Conservation (phyloP, 2,888 invertebrate species). For the Drosophila mayaguana region DNA sequence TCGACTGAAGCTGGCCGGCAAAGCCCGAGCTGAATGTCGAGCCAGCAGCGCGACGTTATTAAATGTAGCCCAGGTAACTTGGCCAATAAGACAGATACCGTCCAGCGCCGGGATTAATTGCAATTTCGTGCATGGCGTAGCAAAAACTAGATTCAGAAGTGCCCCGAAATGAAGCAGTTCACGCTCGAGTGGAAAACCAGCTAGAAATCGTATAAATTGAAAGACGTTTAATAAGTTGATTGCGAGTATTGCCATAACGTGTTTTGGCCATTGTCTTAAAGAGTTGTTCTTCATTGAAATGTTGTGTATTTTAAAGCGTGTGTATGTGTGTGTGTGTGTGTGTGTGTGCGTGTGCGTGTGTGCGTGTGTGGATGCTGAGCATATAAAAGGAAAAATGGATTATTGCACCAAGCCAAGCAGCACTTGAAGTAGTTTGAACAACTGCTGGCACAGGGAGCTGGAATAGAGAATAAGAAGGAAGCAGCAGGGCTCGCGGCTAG, state of each 20-base stretch:
- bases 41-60: slow-evolving; percentile 6
- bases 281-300: not conserved
- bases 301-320: not conserved
- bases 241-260: not conserved
- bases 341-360: not conserved
- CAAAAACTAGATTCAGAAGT: not conserved
- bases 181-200: not conserved
- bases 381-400: slow-evolving; percentile 1
- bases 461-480: not conserved
- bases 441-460: slow-evolving; percentile 7
- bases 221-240: not conserved
- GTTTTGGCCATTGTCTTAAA: not conserved
- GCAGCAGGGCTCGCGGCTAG: slow-evolving; percentile 27
- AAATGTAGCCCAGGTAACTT: slow-evolving; percentile 17
- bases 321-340: not conserved
- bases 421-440: slow-evolving; percentile 11
- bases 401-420: not conserved
- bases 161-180: not conserved
- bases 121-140: not conserved
- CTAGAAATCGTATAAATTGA: not conserved
- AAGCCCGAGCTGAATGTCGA: slow-evolving; percentile 31
- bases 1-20: slow-evolving; percentile 21
- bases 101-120: not conserved
- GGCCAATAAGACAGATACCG: not conserved
- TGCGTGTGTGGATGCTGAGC: not conserved